Evolutionary conservation across 2,113 vertebrate species (phyloP), one percentile per base, ranked within the genome.

Genomic region (Alaudala cheleensis): DNA sequence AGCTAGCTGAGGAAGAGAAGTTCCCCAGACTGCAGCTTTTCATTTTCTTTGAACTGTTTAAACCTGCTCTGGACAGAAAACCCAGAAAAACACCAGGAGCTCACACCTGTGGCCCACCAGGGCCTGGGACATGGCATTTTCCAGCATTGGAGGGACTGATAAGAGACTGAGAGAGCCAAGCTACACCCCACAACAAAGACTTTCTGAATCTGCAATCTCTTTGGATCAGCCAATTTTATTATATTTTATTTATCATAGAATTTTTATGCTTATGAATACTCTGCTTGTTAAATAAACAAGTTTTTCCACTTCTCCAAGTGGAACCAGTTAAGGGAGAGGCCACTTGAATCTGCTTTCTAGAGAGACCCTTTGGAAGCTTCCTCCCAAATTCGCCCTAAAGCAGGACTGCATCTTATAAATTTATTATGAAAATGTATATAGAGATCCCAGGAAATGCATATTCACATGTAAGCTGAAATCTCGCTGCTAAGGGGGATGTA

Each of bases 401-500:
- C 58, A 13, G 17, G 5, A 58, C 17, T 58, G 2, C 17, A 62
- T 9, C 31, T 77, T 76, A 50, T 8, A 76, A 64, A 89, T 81
- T n/a, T 56, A 66, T 71, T 64, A 86, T 0, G 0, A 57, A 89
- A 91, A 84, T 7, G 3, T 29, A 44, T 11, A 51, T 9, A 56
- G 71, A 54, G 39, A 40, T 42, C 50, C 31, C 29, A 57, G 50
- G 42, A 90, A 91, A 88, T 24, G 31, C 20, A 53, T 18, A 40
- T 31, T 66, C 25, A 11, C 34, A 29, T 2, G 2, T 12, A 65
- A 93, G 11, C 33, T 83, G 82, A 86, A 86, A 92, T 39, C 39
- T 8, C 2, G 13, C 47, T 33, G 47, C 56, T 70, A 51, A 58
- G 0, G 2, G 39, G 29, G 22, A 44, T 0, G 0, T 6, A 44